Evolutionary conservation across 2,888 invertebrate genomes (phyloP).

Genomic region (Prosapia bicincta): DNA sequence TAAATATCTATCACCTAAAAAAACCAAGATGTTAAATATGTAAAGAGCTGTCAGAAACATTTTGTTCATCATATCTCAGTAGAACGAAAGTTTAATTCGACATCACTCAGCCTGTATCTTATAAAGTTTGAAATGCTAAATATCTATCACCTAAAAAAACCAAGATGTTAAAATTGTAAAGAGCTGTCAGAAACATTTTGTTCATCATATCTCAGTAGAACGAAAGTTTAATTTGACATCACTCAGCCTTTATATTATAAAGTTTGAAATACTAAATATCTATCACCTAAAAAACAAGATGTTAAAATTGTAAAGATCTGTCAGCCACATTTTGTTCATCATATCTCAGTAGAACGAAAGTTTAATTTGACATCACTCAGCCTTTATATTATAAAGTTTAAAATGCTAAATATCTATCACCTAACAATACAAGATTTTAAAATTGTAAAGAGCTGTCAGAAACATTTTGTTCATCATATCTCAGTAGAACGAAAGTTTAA

Average conservation of each 20-base stretch:
- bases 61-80: background rate
- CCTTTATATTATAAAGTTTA: too few species aligned
- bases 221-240: slow-evolving; percentile 3
- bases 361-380: slow-evolving; percentile 2
- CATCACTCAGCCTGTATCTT: background rate
- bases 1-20: too few species aligned
- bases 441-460: too few species aligned
- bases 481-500: background rate
- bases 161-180: too few species aligned
- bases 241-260: background rate
- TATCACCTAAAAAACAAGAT: too few species aligned
- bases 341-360: slow-evolving; percentile 10
- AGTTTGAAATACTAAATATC: too few species aligned
- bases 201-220: slow-evolving; percentile 5
- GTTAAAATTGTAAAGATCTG: background rate
- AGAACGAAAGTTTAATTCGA: slow-evolving; percentile 7
- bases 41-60: background rate
- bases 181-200: slow-evolving; percentile 3
- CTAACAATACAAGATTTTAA: too few species aligned
- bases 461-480: background rate
- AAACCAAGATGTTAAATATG: too few species aligned
- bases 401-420: too few species aligned
- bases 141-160: too few species aligned
- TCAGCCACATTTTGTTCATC: slow-evolving; percentile 2
- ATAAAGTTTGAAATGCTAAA: too few species aligned